These are phyloP conservation scores for Proteles cristata DNA, from an alignment of 2,113 vertebrate genomes.

Conservation along the genomic window DNA sequence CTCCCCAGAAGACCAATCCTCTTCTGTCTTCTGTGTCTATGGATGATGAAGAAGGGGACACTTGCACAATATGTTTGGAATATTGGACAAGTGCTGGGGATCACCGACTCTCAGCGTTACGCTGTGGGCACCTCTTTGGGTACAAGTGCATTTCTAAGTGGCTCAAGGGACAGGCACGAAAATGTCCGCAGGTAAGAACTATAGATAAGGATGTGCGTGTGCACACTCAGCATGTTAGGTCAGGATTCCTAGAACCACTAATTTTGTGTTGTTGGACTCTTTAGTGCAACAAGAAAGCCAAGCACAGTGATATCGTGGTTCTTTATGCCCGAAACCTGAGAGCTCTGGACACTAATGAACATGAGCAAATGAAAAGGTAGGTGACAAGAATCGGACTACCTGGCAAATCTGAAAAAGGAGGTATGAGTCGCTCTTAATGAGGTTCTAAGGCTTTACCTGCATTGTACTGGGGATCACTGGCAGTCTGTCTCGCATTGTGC, in stretches of 20 bases:
- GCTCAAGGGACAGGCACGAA: constrained; percentile 91
- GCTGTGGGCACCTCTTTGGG: constrained; percentile 97
- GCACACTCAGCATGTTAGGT: neutral
- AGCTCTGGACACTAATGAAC: constrained; percentile 94
- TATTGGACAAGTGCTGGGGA: constrained; percentile 94
- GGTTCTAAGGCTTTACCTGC: neutral
- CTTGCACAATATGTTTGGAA: constrained; percentile 96
- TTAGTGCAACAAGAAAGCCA: constrained; percentile 98
- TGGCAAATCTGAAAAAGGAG: neutral
- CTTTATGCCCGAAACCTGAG: constrained; percentile 94
- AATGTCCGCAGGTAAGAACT: constrained; percentile 95
- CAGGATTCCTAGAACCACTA: neutral
- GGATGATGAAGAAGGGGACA: constrained; percentile 92
- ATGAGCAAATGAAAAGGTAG: constrained; percentile 94
- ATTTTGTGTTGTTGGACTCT: constrained; percentile 58
- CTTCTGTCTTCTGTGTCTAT: neutral
- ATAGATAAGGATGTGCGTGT: neutral
- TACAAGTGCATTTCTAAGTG: constrained; percentile 94
- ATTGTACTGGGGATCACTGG: neutral
- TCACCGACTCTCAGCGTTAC: constrained; percentile 93
- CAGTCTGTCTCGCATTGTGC: neutral
- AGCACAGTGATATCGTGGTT: constrained; percentile 93
- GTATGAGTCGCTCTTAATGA: neutral
- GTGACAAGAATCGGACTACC: neutral
- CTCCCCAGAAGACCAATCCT: constrained; percentile 38